A percentile compares a stretch with the other conserved stretches of the same genome.
Conservation (phyloP, 1,140 invertebrate species). For the Cydia amplana region DNA sequence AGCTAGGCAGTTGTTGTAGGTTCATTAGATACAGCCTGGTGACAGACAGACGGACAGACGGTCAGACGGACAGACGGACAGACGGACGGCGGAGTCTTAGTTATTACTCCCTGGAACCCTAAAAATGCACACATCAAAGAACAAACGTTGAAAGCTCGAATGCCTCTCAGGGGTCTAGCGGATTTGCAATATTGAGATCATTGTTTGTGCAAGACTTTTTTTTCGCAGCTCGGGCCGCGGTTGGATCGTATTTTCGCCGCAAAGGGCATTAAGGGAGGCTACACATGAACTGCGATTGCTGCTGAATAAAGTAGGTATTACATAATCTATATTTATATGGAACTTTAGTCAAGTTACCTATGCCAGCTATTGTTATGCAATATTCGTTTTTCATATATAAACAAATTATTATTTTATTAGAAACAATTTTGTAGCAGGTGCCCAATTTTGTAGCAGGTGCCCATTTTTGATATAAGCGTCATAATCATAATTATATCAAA, state of each 20-base stretch:
- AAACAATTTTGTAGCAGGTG: no score
- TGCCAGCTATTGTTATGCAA: not conserved
- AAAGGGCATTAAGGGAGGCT: constrained; percentile 1
- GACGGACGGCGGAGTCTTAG: no score
- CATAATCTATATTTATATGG: not conserved
- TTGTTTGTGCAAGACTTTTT: constrained; percentile 9
- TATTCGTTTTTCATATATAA: not conserved
- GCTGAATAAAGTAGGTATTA: not conserved
- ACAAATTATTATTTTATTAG: no score
- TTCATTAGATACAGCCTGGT: no score
- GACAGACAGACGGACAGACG: no score
- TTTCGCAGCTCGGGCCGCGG: not conserved
- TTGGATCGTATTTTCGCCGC: constrained; percentile 13
- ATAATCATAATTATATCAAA: no score
- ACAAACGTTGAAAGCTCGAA: not conserved
- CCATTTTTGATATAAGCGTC: no score
- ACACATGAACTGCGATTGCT: not conserved
- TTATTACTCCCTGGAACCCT: no score
- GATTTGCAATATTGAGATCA: constrained; percentile 17
- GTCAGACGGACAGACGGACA: no score
- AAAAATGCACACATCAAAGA: no score
- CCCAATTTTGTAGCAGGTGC: no score
- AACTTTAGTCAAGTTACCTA: not conserved
- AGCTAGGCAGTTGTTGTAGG: no score
- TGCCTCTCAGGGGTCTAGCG: not conserved